Evolutionary conservation across 2,888 invertebrate species (phyloP), one percentile per base, ranked within the genome.

Genomic region (Ethmia dodecea): DNA sequence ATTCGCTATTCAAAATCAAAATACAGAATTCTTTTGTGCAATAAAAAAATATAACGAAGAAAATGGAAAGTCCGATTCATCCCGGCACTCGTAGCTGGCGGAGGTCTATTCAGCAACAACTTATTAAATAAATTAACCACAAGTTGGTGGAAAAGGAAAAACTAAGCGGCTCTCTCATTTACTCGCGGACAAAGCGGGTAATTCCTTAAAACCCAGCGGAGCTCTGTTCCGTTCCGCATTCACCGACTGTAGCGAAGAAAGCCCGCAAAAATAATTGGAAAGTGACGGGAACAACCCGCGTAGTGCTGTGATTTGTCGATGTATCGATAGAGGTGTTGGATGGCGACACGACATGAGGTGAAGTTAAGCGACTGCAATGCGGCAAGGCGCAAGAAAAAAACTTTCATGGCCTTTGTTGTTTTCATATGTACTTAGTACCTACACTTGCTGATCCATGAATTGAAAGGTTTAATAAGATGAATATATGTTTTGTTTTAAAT

Each of bases 61-160:
- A 70, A 70, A 75, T 65, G 68, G 67, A 75, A 74, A 70, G 61
- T 71, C 68, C 66, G 64, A 71, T 80, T 77, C 79, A 78, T 69
- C 63, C 65, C 58, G 47, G 56, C 58, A 55, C 68, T 65, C 68
- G 58, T 47, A 55, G 58, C 59, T 55, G 55, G 60, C 47, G 57
- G 60, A 45, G 58, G 61, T 48, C 77, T 74, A 79, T 83, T 83
- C 83, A 83, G 67, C 65, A 74, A 71, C 68, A 78, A 78, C 80
- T 83, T 83, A 81, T 81, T 81, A 78, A 81, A 81, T 81, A 81
- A 81, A 83, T 81, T 81, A 80, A 81, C 80, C 78, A 65, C 78
- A 79, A 78, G 73, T 77, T 71, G 58, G 56, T 60, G 67, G 73
- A 68, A 74, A 76, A 77, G 69, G 78, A 79, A 78, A 71, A 79